Percentiles rank a stretch among this genome's conserved stretches.
These are phyloP conservation scores for Gavia stellata DNA, from an alignment of 2,113 vertebrate genomes.

Conservation along the genomic window DNA sequence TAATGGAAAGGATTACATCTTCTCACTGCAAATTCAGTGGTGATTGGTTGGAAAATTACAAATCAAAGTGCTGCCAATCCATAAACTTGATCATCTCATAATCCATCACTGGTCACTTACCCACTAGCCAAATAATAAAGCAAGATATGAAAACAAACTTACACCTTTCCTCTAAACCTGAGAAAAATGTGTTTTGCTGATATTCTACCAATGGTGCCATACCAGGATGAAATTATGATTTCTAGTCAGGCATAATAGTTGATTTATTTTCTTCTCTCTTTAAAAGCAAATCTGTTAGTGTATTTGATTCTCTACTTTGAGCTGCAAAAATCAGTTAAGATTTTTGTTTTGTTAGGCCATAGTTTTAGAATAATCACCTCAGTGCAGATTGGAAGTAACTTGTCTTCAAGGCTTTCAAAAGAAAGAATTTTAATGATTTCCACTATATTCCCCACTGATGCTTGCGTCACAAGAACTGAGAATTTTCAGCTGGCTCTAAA, in stretches of 20 bases:
- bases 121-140: neutral
- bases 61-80: neutral
- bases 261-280: neutral
- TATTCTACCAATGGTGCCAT: neutral
- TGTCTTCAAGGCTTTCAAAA: neutral
- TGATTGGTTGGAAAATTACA: neutral
- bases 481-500: neutral
- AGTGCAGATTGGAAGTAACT: neutral
- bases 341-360: neutral
- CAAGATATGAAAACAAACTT: neutral
- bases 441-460: neutral
- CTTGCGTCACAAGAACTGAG: neutral
- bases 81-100: neutral
- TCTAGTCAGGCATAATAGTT: neutral
- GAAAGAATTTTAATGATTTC: neutral
- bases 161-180: neutral
- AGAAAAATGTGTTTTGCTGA: neutral
- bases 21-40: neutral
- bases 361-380: neutral
- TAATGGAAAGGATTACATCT: neutral
- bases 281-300: neutral
- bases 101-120: neutral
- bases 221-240: neutral
- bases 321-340: neutral
- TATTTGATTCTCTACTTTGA: neutral